These are phyloP conservation scores for Felis chaus DNA, from an alignment of 2,113 vertebrate species.

Conservation along the genomic window DNA sequence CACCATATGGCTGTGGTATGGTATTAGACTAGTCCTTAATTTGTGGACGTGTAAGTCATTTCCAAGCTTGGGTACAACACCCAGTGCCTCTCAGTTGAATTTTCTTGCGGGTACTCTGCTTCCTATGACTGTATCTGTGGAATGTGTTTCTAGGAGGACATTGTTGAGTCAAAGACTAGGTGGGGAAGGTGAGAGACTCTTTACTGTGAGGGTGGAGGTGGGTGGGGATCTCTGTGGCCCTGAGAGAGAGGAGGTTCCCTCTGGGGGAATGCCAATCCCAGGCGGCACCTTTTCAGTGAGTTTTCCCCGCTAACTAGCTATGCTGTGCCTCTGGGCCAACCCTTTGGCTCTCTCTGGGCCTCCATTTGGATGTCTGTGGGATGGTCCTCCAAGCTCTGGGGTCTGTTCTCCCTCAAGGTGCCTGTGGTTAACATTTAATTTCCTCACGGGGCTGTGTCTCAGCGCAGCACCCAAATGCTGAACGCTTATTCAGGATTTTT, in stretches of 20 bases:
- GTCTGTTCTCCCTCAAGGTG: neutral
- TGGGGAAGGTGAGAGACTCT: neutral
- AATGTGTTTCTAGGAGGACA: neutral
- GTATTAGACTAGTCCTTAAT: fast-evolving
- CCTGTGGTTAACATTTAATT: neutral
- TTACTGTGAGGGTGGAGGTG: neutral
- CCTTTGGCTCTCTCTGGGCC: neutral
- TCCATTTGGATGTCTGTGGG: neutral
- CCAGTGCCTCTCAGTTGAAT: fast-evolving
- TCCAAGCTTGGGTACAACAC: fast-evolving
- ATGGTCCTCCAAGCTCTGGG: neutral
- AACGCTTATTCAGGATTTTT: neutral
- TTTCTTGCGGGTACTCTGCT: fast-evolving
- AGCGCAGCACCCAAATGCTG: fast-evolving
- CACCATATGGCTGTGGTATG: fast-evolving
- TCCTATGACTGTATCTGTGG: neutral
- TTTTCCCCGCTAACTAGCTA: neutral
- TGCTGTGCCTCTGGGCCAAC: neutral
- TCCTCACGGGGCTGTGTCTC: neutral
- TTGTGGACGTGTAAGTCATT: fast-evolving
- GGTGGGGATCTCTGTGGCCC: neutral
- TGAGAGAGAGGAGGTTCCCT: neutral
- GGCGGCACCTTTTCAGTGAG: no score
- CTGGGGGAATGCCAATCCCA: fast-evolving
- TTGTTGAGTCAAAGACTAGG: neutral